These are phyloP conservation scores for Ommatoiulus sabulosus DNA, from an alignment of 2,888 invertebrate genomes.

Conservation along the genomic window DNA sequence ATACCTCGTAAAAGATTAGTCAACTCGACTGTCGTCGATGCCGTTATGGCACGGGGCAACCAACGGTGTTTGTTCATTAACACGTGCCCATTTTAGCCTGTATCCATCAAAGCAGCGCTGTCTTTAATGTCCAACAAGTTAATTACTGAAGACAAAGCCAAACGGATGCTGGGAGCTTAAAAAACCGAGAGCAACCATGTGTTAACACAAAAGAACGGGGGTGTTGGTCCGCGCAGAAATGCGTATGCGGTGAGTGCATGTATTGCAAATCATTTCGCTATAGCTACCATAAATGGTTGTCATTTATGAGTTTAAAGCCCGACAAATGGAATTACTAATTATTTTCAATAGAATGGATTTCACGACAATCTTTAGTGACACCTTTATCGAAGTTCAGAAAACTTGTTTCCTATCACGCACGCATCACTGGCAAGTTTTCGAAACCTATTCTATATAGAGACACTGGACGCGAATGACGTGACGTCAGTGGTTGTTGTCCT, in stretches of 20 bases:
- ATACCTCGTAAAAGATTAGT: background rate
- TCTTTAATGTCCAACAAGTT: slow-evolving; percentile 20
- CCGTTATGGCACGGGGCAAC: background rate
- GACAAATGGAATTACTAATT: background rate
- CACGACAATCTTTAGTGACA: background rate
- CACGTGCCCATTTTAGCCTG: background rate
- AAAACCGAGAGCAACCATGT: background rate
- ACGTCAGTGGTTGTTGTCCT: slow-evolving; percentile 31
- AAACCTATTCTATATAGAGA: background rate
- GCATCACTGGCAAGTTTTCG: background rate
- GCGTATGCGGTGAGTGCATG: background rate
- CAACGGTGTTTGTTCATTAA: background rate
- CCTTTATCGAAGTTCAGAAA: background rate
- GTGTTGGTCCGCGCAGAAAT: background rate
- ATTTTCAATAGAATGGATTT: slow-evolving; percentile 9
- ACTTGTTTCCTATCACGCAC: slow-evolving; percentile 26
- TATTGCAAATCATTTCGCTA: background rate
- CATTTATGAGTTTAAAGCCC: slow-evolving; percentile 31
- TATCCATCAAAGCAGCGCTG: background rate
- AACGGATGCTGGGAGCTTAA: background rate
- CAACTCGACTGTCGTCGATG: background rate
- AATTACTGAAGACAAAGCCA: slow-evolving; percentile 27
- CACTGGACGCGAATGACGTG: background rate
- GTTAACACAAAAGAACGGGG: slow-evolving; percentile 5
- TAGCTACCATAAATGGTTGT: background rate